Percentiles rank a stretch among this genome's conserved stretches.
Evolutionary conservation across 2,113 vertebrate species (phyloP).

Genomic region (Macaca mulatta): DNA sequence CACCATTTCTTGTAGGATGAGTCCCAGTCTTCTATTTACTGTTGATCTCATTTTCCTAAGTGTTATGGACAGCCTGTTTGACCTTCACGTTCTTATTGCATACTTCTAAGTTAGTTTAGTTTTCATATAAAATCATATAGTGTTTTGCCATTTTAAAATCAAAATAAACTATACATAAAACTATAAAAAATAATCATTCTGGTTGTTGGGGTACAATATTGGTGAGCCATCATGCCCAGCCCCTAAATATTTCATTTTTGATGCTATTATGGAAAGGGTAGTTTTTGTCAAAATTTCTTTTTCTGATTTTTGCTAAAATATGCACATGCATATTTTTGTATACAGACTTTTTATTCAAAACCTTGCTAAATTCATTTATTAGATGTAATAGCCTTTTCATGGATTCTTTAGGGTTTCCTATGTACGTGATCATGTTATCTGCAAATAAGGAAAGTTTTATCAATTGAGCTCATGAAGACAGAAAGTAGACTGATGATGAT

Average conservation of each 20-base stretch:
- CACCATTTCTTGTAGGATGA: neutral
- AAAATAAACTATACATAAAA: neutral
- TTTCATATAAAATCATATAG: neutral
- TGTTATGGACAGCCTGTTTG: neutral
- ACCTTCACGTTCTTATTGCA: neutral
- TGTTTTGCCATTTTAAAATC: neutral
- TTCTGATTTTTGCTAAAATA: neutral
- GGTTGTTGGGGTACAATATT: neutral
- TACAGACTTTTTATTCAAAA: neutral
- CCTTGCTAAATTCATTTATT: neutral
- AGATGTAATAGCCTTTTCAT: neutral
- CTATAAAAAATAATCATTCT: neutral
- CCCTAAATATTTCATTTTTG: neutral
- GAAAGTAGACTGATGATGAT: no score
- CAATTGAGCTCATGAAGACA: no score
- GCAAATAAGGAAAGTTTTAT: no score
- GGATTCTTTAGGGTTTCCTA: neutral
- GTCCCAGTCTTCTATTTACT: neutral
- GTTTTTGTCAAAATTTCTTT: neutral
- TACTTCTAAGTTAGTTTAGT: neutral
- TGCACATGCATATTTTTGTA: neutral
- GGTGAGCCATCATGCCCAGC: no score
- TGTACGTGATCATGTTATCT: no score
- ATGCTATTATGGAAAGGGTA: neutral
- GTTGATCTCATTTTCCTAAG: neutral